A percentile compares a stretch with the other conserved stretches of the same genome.
phyloP scores from a whole-genome alignment of 1,140 invertebrate genomes.

The Eubasilissa regina region DNA sequence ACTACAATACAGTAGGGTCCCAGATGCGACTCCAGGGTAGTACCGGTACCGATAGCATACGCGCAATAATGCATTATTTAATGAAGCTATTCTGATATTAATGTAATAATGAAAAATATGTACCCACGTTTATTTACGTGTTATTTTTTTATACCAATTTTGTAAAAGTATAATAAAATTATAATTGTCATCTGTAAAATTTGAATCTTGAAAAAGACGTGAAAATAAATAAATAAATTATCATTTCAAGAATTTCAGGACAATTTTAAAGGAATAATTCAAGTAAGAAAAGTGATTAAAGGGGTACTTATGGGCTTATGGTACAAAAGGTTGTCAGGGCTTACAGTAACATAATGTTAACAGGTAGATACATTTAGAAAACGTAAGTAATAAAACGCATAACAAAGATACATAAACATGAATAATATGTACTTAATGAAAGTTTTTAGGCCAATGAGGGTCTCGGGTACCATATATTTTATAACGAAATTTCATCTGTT shows the following conservation, averaged over 20 bases:
- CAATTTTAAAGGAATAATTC: not conserved
- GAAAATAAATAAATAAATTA: not conserved
- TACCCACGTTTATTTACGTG: too few relatives aligned
- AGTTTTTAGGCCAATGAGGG: not conserved
- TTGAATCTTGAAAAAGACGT: too few relatives aligned
- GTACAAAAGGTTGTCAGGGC: not conserved
- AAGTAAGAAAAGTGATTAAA: not conserved
- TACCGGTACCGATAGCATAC: too few relatives aligned
- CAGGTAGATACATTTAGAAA: not conserved
- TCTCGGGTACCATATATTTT: not conserved
- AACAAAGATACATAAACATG: slow-evolving; percentile 3
- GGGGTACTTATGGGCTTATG: not conserved
- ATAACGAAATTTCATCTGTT: not conserved
- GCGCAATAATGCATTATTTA: too few relatives aligned
- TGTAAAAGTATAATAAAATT: too few relatives aligned
- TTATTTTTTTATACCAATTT: too few relatives aligned
- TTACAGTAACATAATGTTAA: not conserved
- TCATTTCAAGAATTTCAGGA: too few relatives aligned
- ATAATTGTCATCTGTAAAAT: too few relatives aligned
- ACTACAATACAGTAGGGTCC: too few relatives aligned
- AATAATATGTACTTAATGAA: not conserved
- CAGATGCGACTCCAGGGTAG: too few relatives aligned
- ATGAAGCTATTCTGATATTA: too few relatives aligned
- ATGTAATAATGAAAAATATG: too few relatives aligned
- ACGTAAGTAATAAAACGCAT: slow-evolving; percentile 3